Evolutionary conservation across 2,888 invertebrate genomes (phyloP).

Genomic region (Epinotia demarniana): DNA sequence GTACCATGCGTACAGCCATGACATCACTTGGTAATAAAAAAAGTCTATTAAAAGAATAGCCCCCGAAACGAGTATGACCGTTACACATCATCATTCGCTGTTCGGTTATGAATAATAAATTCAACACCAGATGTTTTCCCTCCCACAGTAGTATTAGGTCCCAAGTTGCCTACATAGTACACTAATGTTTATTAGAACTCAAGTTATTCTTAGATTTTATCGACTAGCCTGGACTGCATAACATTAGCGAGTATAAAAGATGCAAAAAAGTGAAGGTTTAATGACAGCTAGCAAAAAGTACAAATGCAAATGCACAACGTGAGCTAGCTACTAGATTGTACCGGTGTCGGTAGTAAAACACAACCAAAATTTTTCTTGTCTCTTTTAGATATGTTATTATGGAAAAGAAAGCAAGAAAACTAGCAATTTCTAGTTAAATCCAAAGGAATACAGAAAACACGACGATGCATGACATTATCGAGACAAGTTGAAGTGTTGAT

Average conservation of each 20-base stretch:
- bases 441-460: constrained; percentile 43
- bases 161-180: constrained; percentile 15
- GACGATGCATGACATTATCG: constrained; percentile 53
- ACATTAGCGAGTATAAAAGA: background rate
- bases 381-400: background rate
- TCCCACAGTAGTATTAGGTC: constrained; percentile 55
- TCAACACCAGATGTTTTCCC: constrained; percentile 62
- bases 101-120: constrained; percentile 55
- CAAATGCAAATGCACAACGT: background rate
- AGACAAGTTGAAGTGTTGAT: constrained; percentile 54
- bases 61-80: constrained; percentile 54
- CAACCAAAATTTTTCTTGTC: background rate
- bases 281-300: background rate
- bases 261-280: background rate
- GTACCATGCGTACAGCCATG: background rate
- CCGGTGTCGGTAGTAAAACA: background rate
- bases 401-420: background rate
- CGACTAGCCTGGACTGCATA: background rate
- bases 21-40: constrained; percentile 17
- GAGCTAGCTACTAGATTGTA: background rate
- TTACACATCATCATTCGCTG: constrained; percentile 51
- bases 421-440: constrained; percentile 10
- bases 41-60: constrained; percentile 45
- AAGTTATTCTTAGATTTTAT: constrained; percentile 29
- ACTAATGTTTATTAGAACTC: constrained; percentile 30